Conservation (phyloP, 2,888 invertebrate species). For the Andricus curvator region DNA sequence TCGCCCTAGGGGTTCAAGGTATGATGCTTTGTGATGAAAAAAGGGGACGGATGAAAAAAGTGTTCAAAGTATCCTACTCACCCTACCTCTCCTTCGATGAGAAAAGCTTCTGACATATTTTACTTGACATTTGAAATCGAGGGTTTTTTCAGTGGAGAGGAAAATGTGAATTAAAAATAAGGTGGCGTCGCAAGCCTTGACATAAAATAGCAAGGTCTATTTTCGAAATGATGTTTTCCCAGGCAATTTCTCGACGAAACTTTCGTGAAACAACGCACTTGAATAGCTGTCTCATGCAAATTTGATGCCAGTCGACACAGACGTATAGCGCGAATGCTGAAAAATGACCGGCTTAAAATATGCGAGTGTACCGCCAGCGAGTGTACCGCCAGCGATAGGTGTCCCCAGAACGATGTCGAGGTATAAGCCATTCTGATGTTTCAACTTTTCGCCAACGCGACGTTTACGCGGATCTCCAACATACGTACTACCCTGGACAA, state of each 20-base stretch:
- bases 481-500: constrained; percentile 22
- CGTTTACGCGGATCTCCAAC: background rate
- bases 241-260: constrained; percentile 57
- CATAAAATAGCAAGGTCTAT: constrained; percentile 25
- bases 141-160: background rate
- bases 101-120: too few species aligned
- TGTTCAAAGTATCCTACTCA: too few species aligned
- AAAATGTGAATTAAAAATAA: constrained; percentile 3
- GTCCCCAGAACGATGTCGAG: constrained; percentile 59
- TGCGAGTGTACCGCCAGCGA: constrained; percentile 75
- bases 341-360: constrained; percentile 77
- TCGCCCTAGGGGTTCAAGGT: too few species aligned
- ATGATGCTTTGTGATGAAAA: too few species aligned
- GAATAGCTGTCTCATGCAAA: constrained; percentile 74
- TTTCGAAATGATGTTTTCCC: constrained; percentile 24
- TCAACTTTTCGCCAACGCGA: constrained; percentile 58
- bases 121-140: background rate
- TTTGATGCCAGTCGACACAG: constrained; percentile 69
- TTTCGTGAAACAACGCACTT: constrained; percentile 65
- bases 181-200: background rate
- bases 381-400: constrained; percentile 76
- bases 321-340: constrained; percentile 76
- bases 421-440: constrained; percentile 65
- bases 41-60: too few species aligned
- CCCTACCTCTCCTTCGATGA: too few species aligned